phyloP scores from a whole-genome alignment of 2,113 vertebrate genomes.

The Chaetodon trifascialis region DNA sequence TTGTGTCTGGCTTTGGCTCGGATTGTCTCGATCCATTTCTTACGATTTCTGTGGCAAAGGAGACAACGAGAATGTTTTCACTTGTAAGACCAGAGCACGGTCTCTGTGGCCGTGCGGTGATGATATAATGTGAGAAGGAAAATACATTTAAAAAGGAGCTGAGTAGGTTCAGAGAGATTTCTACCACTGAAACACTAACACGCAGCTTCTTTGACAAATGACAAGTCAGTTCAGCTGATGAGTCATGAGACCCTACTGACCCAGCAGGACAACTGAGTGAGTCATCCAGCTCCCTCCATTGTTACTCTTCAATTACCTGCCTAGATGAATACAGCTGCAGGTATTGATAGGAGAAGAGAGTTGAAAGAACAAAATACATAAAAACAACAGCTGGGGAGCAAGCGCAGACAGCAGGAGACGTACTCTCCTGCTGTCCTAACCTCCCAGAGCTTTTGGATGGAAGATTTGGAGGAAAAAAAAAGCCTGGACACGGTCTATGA shows the following conservation, averaged over 20 bases:
- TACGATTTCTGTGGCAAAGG: constrained; percentile 50
- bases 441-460: constrained; percentile 6
- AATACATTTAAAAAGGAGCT: background rate
- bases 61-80: constrained; percentile 11
- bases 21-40: constrained; percentile 79
- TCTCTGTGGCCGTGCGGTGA: background rate
- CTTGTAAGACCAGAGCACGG: background rate
- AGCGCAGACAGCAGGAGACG: background rate
- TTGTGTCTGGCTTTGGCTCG: constrained; percentile 49
- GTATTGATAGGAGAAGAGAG: background rate
- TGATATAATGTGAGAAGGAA: background rate
- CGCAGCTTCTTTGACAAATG: constrained; percentile 27
- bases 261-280: constrained; percentile 50
- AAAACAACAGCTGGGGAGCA: background rate
- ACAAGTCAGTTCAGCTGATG: constrained; percentile 36
- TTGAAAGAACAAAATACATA: background rate
- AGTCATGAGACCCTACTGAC: constrained; percentile 55
- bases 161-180: background rate
- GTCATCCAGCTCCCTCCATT: constrained; percentile 39
- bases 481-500: constrained; percentile 39
- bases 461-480: constrained; percentile 20
- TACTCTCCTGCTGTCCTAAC: constrained; percentile 17
- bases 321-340: constrained; percentile 25
- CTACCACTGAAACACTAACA: background rate
- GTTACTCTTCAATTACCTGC: constrained; percentile 53